These are phyloP conservation scores for Steinernema carpocapsae DNA, from an alignment of 2,888 invertebrate genomes.

Conservation along the genomic window DNA sequence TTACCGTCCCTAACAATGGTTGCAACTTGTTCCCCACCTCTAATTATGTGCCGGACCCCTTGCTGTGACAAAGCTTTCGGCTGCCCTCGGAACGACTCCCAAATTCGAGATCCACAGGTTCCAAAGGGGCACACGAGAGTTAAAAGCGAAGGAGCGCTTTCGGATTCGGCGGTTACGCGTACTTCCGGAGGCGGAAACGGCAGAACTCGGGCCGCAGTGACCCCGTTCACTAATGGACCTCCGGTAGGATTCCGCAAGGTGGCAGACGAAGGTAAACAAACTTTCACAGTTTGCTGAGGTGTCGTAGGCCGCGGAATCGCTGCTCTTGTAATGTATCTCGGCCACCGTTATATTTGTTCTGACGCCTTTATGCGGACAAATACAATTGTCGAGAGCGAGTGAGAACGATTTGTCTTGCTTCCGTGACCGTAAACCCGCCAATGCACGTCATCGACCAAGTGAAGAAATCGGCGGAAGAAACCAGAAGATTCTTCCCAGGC, in stretches of 20 bases:
- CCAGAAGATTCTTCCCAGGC: background rate
- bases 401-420: conserved; percentile 25
- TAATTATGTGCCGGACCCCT: conserved; percentile 28
- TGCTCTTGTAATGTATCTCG: conserved; percentile 32
- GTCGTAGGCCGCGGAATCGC: background rate
- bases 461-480: background rate
- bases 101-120: conserved; percentile 21
- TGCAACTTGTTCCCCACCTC: conserved; percentile 28
- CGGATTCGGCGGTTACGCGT: background rate
- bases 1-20: conserved; percentile 31
- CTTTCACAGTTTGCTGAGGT: conserved; percentile 12
- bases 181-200: background rate
- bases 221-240: conserved; percentile 4
- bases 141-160: background rate
- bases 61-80: conserved; percentile 17
- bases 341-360: conserved; percentile 33
- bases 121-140: background rate
- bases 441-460: background rate
- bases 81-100: background rate
- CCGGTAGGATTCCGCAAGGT: conserved; percentile 1
- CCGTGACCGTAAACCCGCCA: conserved; percentile 20
- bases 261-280: background rate
- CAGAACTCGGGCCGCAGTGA: background rate
- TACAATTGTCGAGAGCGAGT: conserved; percentile 2
- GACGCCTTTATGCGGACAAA: conserved; percentile 16